Conservation (phyloP, 2,797 vertebrate genomes). For the Echeneis naucrates region DNA sequence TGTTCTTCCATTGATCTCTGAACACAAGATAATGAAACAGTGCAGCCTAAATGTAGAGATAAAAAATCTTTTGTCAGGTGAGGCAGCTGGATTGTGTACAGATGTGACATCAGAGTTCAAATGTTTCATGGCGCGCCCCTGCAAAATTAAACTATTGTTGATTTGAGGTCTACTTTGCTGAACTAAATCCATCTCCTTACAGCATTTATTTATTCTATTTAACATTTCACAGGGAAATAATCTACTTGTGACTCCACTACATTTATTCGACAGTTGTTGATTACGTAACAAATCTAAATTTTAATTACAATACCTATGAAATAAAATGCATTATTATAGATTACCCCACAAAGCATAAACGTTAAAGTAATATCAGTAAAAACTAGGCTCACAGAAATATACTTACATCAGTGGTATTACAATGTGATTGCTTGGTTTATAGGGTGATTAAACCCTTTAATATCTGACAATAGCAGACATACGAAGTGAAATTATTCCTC, state of each 20-base stretch:
- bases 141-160: background rate
- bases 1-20: constrained; percentile 27
- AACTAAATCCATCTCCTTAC: background rate
- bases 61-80: constrained; percentile 4
- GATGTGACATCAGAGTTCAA: background rate
- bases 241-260: background rate
- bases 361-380: background rate
- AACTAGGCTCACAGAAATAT: no score
- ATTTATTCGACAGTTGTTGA: background rate
- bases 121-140: background rate
- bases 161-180: background rate
- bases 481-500: background rate
- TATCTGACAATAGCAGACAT: background rate
- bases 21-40: constrained; percentile 23
- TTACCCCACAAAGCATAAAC: background rate
- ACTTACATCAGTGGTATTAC: background rate
- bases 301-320: background rate
- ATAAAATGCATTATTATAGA: background rate
- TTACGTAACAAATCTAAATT: background rate
- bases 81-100: background rate
- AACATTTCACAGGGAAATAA: background rate
- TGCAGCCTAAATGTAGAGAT: background rate
- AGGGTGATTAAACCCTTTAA: background rate
- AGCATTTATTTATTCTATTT: background rate
- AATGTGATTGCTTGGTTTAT: background rate